phyloP scores from a whole-genome alignment of 2,113 vertebrate species.

The Cynocephalus volans region DNA sequence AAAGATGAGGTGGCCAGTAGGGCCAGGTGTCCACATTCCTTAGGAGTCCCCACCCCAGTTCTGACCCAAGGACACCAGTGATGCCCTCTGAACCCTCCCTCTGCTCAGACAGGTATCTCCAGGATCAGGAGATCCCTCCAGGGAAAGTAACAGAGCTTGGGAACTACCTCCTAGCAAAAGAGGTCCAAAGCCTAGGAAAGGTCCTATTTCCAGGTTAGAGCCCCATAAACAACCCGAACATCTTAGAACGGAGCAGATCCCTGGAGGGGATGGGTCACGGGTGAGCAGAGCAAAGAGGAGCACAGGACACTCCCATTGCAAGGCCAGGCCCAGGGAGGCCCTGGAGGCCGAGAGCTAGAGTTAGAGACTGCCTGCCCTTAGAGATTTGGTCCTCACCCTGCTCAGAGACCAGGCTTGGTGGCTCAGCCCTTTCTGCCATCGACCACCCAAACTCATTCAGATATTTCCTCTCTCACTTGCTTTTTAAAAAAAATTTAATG shows the following conservation, averaged over 20 bases:
- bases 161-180: not conserved
- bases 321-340: not conserved
- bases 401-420: conserved; percentile 80
- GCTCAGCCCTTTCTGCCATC: conserved; percentile 93
- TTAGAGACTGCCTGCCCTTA: not conserved
- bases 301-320: not conserved
- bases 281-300: not conserved
- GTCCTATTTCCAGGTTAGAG: not conserved
- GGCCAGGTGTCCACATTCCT: not conserved
- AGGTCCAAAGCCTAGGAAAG: not conserved
- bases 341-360: not conserved
- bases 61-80: not conserved
- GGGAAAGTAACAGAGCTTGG: not conserved
- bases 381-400: not conserved
- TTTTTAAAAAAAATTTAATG: conserved; percentile 97
- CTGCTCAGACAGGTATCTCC: not conserved
- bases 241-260: not conserved
- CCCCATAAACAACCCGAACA: not conserved
- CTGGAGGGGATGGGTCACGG: not conserved
- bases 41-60: not conserved
- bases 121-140: not conserved
- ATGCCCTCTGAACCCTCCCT: not conserved
- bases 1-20: not conserved
- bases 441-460: conserved; percentile 98
- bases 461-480: conserved; percentile 93